Percentiles rank a stretch among this genome's conserved stretches.
Evolutionary conservation across 2,797 vertebrate genomes (phyloP).

Genomic region (Limnodromus scolopaceus): DNA sequence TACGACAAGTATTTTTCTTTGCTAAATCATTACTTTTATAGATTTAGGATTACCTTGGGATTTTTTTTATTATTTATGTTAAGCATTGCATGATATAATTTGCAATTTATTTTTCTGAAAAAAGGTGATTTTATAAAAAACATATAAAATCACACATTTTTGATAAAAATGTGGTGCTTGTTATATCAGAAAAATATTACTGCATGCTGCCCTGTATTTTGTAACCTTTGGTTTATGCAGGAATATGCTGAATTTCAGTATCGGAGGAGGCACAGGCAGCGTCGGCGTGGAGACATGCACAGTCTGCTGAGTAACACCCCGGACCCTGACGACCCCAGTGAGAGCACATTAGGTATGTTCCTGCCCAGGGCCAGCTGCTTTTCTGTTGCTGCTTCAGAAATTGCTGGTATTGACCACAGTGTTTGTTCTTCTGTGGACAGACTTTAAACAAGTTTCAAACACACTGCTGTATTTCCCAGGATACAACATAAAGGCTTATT

Average conservation of each 20-base stretch:
- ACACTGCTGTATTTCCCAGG: neutral
- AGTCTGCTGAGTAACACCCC: conserved; percentile 91
- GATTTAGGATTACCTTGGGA: neutral
- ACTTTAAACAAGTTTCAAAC: neutral
- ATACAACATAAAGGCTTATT: neutral
- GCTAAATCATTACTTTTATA: conserved; percentile 24
- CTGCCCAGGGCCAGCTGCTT: neutral
- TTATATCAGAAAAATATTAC: conserved; percentile 68
- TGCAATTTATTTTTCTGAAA: conserved; percentile 65
- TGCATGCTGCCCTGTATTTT: conserved; percentile 83
- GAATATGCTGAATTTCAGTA: conserved; percentile 99
- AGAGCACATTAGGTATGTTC: conserved; percentile 85
- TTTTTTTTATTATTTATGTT: neutral
- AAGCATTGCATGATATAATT: conserved; percentile 63
- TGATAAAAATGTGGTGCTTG: conserved; percentile 52
- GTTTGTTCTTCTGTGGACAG: neutral
- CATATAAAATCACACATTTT: conserved; percentile 79
- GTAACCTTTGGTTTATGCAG: conserved; percentile 85
- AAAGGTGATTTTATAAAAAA: conserved; percentile 75
- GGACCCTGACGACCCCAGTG: conserved; percentile 88
- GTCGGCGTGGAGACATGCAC: conserved; percentile 91
- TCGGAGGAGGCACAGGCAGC: conserved; percentile 92
- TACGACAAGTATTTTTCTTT: neutral
- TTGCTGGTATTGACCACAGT: neutral
- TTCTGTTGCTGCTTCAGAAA: neutral